Percentiles rank a stretch among this genome's conserved stretches.
Conservation (phyloP, 2,797 vertebrate genomes). For the Rhynchotus rufescens region DNA sequence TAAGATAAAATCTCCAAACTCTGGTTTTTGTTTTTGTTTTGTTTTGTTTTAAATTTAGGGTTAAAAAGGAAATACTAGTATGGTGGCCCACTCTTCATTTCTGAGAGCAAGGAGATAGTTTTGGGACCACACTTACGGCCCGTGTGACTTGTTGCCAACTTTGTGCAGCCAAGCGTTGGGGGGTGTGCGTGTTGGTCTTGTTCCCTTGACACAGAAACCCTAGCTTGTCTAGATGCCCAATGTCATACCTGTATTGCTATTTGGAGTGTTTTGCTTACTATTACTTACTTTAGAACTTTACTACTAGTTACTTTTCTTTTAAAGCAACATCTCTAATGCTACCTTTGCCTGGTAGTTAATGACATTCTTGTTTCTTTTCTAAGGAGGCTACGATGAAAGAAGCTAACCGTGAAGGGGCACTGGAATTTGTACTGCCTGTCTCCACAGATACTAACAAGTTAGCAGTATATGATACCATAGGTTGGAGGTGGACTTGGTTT, state of each 20-base stretch:
- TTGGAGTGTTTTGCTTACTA: not conserved
- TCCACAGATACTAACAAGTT: not conserved
- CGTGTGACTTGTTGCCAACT: not conserved
- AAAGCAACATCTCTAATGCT: not conserved
- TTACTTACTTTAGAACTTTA: not conserved
- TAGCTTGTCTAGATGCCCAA: not conserved
- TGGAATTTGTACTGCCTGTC: not conserved
- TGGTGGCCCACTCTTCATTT: not conserved
- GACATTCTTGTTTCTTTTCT: not conserved
- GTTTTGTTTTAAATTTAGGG: no score
- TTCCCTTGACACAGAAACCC: not conserved
- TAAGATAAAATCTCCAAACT: not conserved
- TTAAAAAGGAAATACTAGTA: not conserved
- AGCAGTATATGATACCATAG: not conserved
- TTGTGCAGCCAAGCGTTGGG: not conserved
- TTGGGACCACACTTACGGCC: not conserved
- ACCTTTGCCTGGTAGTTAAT: not conserved
- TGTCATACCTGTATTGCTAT: not conserved
- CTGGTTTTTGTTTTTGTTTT: not conserved
- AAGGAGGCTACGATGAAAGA: not conserved
- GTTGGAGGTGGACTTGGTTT: not conserved
- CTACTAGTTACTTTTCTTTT: not conserved
- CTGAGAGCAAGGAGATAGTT: not conserved
- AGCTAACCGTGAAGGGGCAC: not conserved
- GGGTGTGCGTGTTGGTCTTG: not conserved